Base-by-base conservation (phyloP, 1,140 invertebrate species). In the Metaphire vulgaris region DNA sequence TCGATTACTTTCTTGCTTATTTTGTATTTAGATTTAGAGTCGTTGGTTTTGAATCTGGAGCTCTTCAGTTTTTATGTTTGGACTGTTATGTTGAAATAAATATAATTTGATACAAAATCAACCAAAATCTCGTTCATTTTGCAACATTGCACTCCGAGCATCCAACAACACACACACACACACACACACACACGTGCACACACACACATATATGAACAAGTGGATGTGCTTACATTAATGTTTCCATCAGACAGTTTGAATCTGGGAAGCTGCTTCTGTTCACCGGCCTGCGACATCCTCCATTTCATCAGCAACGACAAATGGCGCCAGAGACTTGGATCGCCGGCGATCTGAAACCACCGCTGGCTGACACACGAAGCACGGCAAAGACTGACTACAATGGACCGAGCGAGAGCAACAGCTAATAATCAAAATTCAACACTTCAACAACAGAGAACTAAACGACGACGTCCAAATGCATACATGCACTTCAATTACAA, bases 251-350 rank as follows among this genome's bases (percentile, higher is more conserved):
- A 78, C 33, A 80, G 81, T 80, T 83, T 84, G 78, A 84, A 83
- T 78, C 81, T 83, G 26, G 85, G 82, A 21, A 85, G 81, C 78
- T 85, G 83, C 77, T 85, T 85, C 76, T 84, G 84, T 80, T 86
- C 84, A n/a, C 81, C 82, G 15, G 82, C 81, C 72, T 82, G 82
- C 1, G 83, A 85, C n/a, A 86, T 73, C n/a, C 82, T 74, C 85
- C 85, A 86, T 79, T 84, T 85, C 34, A 80, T 80, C 74, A 83
- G 82, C 75, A 81, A 83, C 69, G 84, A 85, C 65, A 86, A 84
- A 28, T 81, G 78, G 30, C 82, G 71, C 85, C 85, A 86, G 1
- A 85, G 77, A 33, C 80, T 81, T 14, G 79, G 81, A 56, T 85
- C 84, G 33, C 81, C 80, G n/a, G 81, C 79, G 14, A 85, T 72